A percentile compares a stretch with the other conserved stretches of the same genome.
Conservation (phyloP, 30 jellyfish, hydroid and myxozoan genomes). For the Aurelia sp. region DNA sequence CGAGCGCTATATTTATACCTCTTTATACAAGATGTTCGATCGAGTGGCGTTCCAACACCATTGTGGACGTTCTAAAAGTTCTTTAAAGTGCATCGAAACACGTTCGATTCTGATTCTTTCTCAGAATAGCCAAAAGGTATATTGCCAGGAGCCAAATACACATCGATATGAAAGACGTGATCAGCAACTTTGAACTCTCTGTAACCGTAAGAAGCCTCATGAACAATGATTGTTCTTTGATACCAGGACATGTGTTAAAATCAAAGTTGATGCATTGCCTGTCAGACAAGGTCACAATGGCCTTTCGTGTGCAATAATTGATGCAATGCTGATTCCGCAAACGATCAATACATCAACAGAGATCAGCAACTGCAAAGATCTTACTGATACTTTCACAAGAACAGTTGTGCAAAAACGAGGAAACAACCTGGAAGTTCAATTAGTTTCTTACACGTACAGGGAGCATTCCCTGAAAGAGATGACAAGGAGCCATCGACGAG, state of each 20-base stretch:
- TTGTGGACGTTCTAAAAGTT: too few species aligned
- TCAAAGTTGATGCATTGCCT: neutral
- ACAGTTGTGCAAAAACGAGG: neutral
- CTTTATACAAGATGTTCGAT: too few species aligned
- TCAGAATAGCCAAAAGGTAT: too few species aligned
- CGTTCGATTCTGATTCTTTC: too few species aligned
- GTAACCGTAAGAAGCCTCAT: slow-evolving; percentile 5
- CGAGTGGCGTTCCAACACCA: too few species aligned
- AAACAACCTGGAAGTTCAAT: neutral
- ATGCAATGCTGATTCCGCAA: neutral
- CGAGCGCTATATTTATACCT: too few species aligned
- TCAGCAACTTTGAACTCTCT: neutral
- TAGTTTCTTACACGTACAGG: neutral
- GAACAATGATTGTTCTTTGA: neutral
- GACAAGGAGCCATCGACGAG: neutral
- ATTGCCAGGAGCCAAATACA: slow-evolving; percentile 20
- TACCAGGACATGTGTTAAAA: neutral
- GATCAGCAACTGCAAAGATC: neutral
- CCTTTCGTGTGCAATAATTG: neutral
- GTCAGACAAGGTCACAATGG: neutral
- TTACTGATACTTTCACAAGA: neutral
- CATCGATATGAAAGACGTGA: slow-evolving; percentile 11
- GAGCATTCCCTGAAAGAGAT: neutral
- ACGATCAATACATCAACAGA: neutral
- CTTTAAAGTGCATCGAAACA: too few species aligned